Conservation (phyloP, 2,113 vertebrate genomes). For the Xiphorhynchus elegans region DNA sequence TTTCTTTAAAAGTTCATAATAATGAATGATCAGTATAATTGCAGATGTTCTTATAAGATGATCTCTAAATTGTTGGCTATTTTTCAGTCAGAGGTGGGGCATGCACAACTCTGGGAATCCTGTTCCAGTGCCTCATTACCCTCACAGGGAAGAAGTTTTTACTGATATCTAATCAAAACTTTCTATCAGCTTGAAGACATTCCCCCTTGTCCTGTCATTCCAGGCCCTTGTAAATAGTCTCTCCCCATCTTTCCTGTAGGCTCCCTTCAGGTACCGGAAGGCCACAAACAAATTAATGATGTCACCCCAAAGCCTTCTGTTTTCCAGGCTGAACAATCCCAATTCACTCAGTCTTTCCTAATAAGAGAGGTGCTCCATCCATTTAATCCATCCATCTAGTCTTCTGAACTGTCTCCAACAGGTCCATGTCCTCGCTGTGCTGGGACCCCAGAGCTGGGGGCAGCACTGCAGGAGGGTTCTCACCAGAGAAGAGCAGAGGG, state of each 20-base stretch:
- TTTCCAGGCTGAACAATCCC: rapidly evolving
- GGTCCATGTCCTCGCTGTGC: background rate
- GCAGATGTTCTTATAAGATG: background rate
- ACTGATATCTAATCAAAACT: background rate
- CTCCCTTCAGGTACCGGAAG: background rate
- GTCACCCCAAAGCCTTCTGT: rapidly evolving
- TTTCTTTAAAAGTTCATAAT: background rate
- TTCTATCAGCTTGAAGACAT: no score
- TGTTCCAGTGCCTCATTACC: background rate
- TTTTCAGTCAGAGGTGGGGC: background rate
- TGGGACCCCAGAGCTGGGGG: background rate
- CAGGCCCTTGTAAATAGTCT: background rate
- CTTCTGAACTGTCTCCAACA: background rate
- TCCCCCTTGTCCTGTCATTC: no score
- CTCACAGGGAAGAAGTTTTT: background rate
- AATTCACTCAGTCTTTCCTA: background rate
- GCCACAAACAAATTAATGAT: rapidly evolving
- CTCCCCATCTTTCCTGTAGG: background rate
- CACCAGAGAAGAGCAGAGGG: background rate
- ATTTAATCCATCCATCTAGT: background rate
- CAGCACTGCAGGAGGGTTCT: background rate
- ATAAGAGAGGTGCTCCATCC: background rate
- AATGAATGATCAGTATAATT: background rate
- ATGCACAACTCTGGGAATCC: background rate
- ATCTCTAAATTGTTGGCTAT: background rate